Evolutionary conservation across 2,888 invertebrate genomes (phyloP), one percentile per base, ranked within the genome.

Genomic region (Hypomecis punctinalis): DNA sequence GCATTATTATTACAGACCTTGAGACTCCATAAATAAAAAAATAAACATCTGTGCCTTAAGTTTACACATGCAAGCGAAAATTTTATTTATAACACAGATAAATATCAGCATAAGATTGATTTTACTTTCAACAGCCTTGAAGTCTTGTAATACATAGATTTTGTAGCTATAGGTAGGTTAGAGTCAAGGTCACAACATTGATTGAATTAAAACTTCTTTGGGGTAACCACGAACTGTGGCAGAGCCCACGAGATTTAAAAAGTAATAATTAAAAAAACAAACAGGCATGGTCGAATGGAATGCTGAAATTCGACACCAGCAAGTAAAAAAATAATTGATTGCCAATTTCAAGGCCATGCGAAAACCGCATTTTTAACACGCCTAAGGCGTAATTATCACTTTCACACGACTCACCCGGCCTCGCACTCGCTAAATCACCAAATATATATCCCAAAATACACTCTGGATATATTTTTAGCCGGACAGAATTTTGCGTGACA

Each of bases 401-500:
- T 90, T 89, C 89, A 83, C 86, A 84, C 84, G 80, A 84, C 85
- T 86, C 84, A 84, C 85, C 85, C 78, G 78, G 81, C 75, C 82
- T 82, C 81, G 74, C 83, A 81, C 82, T 82, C 81, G 87, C 88
- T 82, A 89, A 89, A 84, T 88, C 85, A 86, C 88, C 83, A 89
- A 90, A 88, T 90, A 83, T 82, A 86, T 76, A 80, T 82, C 90
- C 88, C 80, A 87, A 91, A 91, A 90, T 90, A 91, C 82, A 81
- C 77, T 78, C 71, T 79, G 75, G 82, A 76, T 83, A 76, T 91
- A 92, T 91, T 91, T 92, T 86, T 93, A 92, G 92, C 76, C 79
- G 77, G 80, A 83, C 79, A 78, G 76, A 79, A 74, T 77, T 80
- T 79, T 72, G 82, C 82, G 86, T 89, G 88, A 89, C 90, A 88